A percentile compares a stretch with the other conserved stretches of the same genome.
Conservation (phyloP, 2,888 invertebrate species). For the Petrophora chlorosata region DNA sequence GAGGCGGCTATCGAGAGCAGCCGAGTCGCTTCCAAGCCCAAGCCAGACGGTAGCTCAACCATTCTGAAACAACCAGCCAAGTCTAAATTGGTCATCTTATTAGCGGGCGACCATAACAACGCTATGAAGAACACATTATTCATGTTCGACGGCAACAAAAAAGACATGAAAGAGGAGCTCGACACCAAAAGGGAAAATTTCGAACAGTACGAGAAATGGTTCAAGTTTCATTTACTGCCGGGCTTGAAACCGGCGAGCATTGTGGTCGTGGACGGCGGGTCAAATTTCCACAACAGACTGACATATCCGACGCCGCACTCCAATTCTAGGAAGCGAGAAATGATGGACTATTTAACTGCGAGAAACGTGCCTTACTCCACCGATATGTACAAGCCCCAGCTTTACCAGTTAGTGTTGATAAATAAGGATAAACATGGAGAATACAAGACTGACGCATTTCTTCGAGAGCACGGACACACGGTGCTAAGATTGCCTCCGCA, state of each 20-base stretch:
- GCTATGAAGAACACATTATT: constrained; percentile 40
- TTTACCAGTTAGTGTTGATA: constrained; percentile 43
- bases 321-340: constrained; percentile 44
- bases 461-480: constrained; percentile 42
- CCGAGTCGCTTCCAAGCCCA: constrained; percentile 43
- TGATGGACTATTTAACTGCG: constrained; percentile 45
- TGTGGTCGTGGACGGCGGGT: constrained; percentile 44
- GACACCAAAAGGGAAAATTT: constrained; percentile 42
- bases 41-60: constrained; percentile 42
- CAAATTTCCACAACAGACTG: constrained; percentile 42
- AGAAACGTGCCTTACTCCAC: constrained; percentile 42
- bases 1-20: constrained; percentile 43
- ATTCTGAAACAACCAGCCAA: constrained; percentile 47
- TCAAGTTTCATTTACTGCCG: constrained; percentile 43
- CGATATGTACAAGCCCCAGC: constrained; percentile 46
- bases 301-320: constrained; percentile 43
- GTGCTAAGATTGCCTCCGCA: constrained; percentile 40
- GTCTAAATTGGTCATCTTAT: constrained; percentile 38
- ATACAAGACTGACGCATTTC: constrained; percentile 41
- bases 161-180: constrained; percentile 43
- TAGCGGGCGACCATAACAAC: constrained; percentile 43
- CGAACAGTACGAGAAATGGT: constrained; percentile 47
- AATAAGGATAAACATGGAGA: constrained; percentile 44
- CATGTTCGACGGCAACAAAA: constrained; percentile 43
- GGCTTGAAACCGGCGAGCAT: constrained; percentile 42